Evolutionary conservation across 2,797 vertebrate species (phyloP).

Genomic region (Ctenochaetus hawaiiensis): DNA sequence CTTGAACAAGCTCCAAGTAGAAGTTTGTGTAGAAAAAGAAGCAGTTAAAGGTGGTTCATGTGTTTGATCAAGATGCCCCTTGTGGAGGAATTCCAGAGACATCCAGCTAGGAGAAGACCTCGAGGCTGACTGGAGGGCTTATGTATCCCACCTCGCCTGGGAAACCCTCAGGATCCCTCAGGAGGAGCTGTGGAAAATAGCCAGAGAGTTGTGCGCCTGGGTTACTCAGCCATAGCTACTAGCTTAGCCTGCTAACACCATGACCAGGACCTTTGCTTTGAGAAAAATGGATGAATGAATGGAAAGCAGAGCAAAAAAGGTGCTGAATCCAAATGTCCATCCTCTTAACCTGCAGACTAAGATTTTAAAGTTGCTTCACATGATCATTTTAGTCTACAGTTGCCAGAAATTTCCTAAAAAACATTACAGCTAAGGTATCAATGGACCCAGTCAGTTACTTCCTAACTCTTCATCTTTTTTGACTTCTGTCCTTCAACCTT

Average conservation of each 20-base stretch:
- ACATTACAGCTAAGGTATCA: neutral
- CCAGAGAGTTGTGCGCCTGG: neutral
- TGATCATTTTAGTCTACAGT: neutral
- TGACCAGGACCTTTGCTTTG: neutral
- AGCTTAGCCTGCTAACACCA: neutral
- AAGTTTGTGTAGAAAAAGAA: too few relatives aligned
- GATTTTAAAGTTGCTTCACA: too few relatives aligned
- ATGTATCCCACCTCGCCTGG: neutral
- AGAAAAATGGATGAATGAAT: neutral
- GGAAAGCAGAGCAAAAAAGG: too few relatives aligned
- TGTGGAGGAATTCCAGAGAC: neutral
- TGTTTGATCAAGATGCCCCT: neutral
- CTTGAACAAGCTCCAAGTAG: too few relatives aligned
- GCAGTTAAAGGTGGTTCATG: too few relatives aligned
- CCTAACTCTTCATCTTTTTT: neutral
- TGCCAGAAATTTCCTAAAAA: rapidly evolving
- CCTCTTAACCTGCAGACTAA: too few relatives aligned
- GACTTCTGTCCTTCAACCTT: neutral
- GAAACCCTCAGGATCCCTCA: neutral
- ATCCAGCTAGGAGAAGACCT: neutral
- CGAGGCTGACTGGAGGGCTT: too few relatives aligned
- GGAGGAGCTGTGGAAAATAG: neutral
- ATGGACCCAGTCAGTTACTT: neutral
- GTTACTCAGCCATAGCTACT: neutral
- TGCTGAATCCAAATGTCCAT: too few relatives aligned